Conservation (phyloP, 2,888 invertebrate genomes). For the Heteromyza rotundicornis region DNA sequence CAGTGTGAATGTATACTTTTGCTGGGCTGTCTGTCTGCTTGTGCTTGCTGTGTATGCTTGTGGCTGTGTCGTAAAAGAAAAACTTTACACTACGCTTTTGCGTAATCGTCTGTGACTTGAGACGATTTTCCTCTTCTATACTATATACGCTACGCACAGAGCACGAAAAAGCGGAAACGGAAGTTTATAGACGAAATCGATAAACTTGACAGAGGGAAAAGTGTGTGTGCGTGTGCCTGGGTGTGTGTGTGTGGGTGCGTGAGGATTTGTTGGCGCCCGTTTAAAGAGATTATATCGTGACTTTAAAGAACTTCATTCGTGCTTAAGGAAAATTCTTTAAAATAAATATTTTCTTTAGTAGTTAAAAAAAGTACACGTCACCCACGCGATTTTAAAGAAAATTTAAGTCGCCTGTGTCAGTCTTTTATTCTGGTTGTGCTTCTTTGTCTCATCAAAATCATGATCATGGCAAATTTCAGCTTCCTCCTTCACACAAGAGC, state of each 20-base stretch:
- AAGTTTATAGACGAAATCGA: slow-evolving; percentile 18
- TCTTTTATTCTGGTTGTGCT: too few relatives aligned
- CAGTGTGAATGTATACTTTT: background rate
- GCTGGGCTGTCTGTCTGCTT: too few relatives aligned
- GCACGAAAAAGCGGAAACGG: slow-evolving; percentile 11
- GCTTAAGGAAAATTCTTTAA: too few relatives aligned
- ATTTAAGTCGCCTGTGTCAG: background rate
- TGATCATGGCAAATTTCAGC: slow-evolving; percentile 9
- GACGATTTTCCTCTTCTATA: background rate
- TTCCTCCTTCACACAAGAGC: slow-evolving; percentile 5
- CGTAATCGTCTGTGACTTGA: background rate
- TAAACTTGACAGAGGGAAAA: slow-evolving; percentile 6
- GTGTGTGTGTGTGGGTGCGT: too few relatives aligned
- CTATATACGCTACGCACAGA: background rate
- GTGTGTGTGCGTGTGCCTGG: too few relatives aligned
- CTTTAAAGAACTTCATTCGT: background rate
- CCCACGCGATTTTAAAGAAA: slow-evolving; percentile 7
- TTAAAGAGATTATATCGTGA: too few relatives aligned
- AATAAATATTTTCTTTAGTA: background rate
- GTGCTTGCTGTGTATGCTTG: background rate
- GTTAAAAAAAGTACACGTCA: background rate
- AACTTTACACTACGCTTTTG: background rate
- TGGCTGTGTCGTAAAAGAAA: slow-evolving; percentile 1
- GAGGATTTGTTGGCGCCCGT: too few relatives aligned
- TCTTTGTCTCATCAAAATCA: slow-evolving; percentile 15